Evolutionary conservation across 1,140 invertebrate species (phyloP).

Genomic region (Meloidogyne floridensis): DNA sequence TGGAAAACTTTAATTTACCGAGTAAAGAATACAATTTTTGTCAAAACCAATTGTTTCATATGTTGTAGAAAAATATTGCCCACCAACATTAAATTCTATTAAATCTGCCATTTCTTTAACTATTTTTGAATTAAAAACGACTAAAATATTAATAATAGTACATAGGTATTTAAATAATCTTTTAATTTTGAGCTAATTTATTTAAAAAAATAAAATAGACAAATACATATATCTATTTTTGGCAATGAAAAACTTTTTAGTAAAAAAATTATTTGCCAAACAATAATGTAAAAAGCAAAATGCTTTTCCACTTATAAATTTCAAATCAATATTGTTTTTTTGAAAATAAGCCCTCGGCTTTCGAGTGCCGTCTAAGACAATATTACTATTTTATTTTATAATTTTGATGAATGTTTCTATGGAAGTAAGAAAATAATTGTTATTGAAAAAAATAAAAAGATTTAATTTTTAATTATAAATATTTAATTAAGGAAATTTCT

Average conservation of each 20-base stretch:
- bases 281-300: too few relatives aligned
- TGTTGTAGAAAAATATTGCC: conserved; percentile 45
- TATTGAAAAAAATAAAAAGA: too few relatives aligned
- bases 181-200: not conserved
- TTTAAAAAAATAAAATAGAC: too few relatives aligned
- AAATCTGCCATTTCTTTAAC: conserved; percentile 46
- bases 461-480: too few relatives aligned
- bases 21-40: conserved; percentile 46
- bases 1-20: conserved; percentile 31
- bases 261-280: too few relatives aligned
- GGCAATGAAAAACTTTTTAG: too few relatives aligned
- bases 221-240: too few relatives aligned
- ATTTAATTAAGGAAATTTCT: too few relatives aligned
- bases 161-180: not conserved
- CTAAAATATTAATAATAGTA: not conserved
- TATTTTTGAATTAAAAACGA: not conserved
- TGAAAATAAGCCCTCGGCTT: conserved; percentile 1
- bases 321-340: not conserved
- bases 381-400: not conserved
- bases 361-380: not conserved
- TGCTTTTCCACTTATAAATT: too few relatives aligned
- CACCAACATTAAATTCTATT: conserved; percentile 55
- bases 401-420: not conserved
- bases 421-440: not conserved
- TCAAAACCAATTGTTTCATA: conserved; percentile 49